phyloP scores from a whole-genome alignment of 1,140 invertebrate genomes.

The Papilio polyxenes region DNA sequence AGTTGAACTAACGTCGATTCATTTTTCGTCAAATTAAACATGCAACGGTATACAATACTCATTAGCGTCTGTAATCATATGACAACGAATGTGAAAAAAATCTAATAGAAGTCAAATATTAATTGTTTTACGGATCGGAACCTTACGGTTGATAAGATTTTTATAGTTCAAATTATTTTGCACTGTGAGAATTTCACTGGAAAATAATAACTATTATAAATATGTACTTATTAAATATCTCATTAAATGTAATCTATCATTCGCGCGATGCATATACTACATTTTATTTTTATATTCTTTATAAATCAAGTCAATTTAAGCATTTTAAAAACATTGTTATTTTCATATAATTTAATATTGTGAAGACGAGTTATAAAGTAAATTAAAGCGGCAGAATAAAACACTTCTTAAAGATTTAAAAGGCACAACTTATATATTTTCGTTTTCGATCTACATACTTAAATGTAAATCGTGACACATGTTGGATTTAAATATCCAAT shows the following conservation, averaged over 20 bases:
- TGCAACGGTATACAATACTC: neutral
- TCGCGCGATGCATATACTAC: neutral
- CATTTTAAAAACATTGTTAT: neutral
- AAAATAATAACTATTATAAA: no score
- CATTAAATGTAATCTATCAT: neutral
- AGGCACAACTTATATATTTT: neutral
- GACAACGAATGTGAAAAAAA: neutral
- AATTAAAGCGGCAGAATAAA: neutral
- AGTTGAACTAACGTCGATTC: constrained; percentile 31
- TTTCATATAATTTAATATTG: neutral
- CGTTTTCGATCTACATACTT: no score
- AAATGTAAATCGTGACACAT: neutral
- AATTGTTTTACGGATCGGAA: no score
- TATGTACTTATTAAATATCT: no score
- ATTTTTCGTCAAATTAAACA: neutral
- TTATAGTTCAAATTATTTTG: no score
- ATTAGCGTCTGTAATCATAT: neutral
- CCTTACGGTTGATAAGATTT: no score
- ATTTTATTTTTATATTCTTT: neutral
- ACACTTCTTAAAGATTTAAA: neutral
- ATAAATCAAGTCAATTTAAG: constrained; percentile 1
- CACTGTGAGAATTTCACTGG: no score
- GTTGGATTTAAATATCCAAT: neutral
- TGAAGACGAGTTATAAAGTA: neutral
- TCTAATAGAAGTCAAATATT: no score